Percentiles rank a stretch among this genome's conserved stretches.
These are phyloP conservation scores for Leucoraja ocellata DNA, from an alignment of 2,797 vertebrate genomes.

Conservation along the genomic window DNA sequence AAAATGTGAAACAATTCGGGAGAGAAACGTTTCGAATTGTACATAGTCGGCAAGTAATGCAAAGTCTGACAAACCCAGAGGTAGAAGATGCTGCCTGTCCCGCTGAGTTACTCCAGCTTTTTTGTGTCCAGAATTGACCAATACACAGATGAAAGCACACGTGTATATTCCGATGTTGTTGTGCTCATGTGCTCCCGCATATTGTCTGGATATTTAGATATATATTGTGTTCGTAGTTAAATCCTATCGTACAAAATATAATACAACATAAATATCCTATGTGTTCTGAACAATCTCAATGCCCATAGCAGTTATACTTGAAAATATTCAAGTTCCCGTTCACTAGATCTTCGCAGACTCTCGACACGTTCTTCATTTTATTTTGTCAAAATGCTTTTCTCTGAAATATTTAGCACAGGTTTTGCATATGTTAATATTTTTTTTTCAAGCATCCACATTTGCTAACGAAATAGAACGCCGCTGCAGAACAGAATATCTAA, in stretches of 20 bases:
- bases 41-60: neutral
- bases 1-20: neutral
- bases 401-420: neutral
- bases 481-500: constrained; percentile 72
- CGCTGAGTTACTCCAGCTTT: too few species aligned
- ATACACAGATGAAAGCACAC: neutral
- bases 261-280: neutral
- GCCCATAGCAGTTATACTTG: neutral
- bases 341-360: neutral
- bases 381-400: neutral
- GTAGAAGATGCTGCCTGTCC: too few species aligned
- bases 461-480: constrained; percentile 51
- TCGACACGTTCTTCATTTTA: neutral
- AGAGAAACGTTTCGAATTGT: neutral
- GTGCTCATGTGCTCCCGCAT: neutral
- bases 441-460: neutral
- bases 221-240: neutral
- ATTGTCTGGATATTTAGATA: neutral
- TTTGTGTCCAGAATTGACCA: neutral
- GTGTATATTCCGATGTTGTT: neutral
- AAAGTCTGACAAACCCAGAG: too few species aligned
- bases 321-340: neutral
- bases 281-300: neutral
- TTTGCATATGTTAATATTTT: neutral
- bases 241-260: neutral